A percentile compares a stretch with the other conserved stretches of the same genome.
Evolutionary conservation across 2,888 invertebrate genomes (phyloP).

Genomic region (Drosophila meridiana): DNA sequence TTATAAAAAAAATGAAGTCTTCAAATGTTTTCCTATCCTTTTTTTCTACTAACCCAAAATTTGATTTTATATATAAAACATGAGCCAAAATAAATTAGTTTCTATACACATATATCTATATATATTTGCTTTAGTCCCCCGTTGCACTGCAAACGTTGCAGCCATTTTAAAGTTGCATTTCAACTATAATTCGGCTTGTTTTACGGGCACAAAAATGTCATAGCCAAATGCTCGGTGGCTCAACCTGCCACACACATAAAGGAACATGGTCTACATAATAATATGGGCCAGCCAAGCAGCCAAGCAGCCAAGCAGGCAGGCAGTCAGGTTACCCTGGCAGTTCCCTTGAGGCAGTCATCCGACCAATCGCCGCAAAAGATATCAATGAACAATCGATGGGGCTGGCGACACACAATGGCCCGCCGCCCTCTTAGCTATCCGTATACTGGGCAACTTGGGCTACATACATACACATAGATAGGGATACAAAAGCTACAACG

Average conservation of each 20-base stretch:
- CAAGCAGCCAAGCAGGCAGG: slow-evolving; percentile 7
- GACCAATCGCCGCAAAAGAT: slow-evolving; percentile 62
- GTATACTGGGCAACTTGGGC: slow-evolving; percentile 27
- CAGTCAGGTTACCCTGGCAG: slow-evolving; percentile 16
- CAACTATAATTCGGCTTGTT: slow-evolving; percentile 41
- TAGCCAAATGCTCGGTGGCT: slow-evolving; percentile 52
- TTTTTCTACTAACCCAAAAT: not conserved
- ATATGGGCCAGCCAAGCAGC: slow-evolving; percentile 21
- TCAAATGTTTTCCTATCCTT: no score
- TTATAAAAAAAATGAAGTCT: no score
- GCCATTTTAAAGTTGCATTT: slow-evolving; percentile 34
- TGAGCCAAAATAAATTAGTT: slow-evolving; percentile 25
- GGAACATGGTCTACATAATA: slow-evolving; percentile 69
- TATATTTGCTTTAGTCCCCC: slow-evolving; percentile 1
- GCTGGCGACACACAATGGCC: slow-evolving; percentile 43
- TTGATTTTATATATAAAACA: slow-evolving; percentile 19
- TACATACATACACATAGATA: slow-evolving; percentile 45
- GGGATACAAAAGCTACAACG: slow-evolving; percentile 51
- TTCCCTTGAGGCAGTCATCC: slow-evolving; percentile 24
- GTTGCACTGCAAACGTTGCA: slow-evolving; percentile 17
- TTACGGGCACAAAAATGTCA: slow-evolving; percentile 44
- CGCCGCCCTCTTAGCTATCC: not conserved
- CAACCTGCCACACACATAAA: slow-evolving; percentile 39
- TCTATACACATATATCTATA: not conserved
- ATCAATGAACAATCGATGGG: slow-evolving; percentile 76